Conservation (phyloP, 23 tunicate genomes). For the Phallusia fumigata region DNA sequence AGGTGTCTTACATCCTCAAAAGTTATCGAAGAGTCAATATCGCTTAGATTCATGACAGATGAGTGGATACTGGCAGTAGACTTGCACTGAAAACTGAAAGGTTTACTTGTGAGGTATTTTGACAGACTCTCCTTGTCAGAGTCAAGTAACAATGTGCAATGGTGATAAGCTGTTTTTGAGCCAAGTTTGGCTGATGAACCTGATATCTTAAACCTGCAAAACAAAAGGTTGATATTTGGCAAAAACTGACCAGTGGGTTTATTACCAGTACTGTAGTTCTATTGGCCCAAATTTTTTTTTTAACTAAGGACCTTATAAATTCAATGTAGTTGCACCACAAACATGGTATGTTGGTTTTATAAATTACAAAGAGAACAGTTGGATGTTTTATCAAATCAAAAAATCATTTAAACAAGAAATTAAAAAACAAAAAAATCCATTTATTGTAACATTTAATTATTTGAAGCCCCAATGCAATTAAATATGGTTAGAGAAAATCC, state of each 20-base stretch:
- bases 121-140: slow-evolving; percentile 37
- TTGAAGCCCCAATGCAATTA: too few species aligned
- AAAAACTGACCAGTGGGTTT: neutral
- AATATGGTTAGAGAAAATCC: too few species aligned
- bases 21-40: slow-evolving; percentile 24
- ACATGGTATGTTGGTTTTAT: too few species aligned
- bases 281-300: neutral
- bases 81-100: slow-evolving; percentile 29
- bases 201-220: slow-evolving; percentile 61
- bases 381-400: too few species aligned
- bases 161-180: slow-evolving; percentile 60
- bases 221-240: neutral
- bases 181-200: slow-evolving; percentile 87
- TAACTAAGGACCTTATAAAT: too few species aligned
- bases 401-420: too few species aligned
- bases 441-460: too few species aligned
- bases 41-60: slow-evolving; percentile 44
- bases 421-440: too few species aligned
- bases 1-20: slow-evolving; percentile 38
- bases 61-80: slow-evolving; percentile 82
- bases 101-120: slow-evolving; percentile 21
- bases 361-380: too few species aligned
- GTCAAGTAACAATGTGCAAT: slow-evolving; percentile 74
- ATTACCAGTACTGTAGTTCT: neutral
- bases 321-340: too few species aligned